Evolutionary conservation across 2,797 vertebrate species (phyloP).

Genomic region (Todus mexicanus): DNA sequence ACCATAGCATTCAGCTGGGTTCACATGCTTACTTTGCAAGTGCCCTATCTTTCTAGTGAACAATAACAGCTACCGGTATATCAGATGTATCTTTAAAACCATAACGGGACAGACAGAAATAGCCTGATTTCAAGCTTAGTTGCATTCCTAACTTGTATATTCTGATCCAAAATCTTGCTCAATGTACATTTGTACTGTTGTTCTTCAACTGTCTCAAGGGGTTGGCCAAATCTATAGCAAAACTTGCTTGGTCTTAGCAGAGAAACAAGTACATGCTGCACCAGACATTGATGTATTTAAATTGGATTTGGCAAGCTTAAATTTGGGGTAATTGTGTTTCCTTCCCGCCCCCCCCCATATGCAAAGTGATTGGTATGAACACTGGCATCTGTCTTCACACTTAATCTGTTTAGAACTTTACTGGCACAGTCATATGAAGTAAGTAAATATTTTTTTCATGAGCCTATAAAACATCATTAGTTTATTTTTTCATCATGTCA

Average conservation of each 20-base stretch:
- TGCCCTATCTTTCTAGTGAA: background rate
- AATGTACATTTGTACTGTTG: background rate
- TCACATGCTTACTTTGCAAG: background rate
- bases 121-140: background rate
- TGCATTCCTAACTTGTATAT: background rate
- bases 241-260: background rate
- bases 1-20: background rate
- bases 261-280: background rate
- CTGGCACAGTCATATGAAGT: background rate
- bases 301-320: background rate
- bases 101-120: background rate
- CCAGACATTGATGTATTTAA: background rate
- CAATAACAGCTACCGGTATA: background rate
- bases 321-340: background rate
- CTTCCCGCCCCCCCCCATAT: background rate
- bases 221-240: background rate
- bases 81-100: background rate
- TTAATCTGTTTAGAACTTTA: constrained; percentile 43
- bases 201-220: background rate
- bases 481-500: constrained; percentile 55
- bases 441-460: constrained; percentile 60
- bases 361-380: background rate
- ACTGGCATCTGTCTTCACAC: background rate
- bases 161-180: background rate
- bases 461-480: constrained; percentile 54